These are phyloP conservation scores for Scolopax bukidnonensis DNA, from an alignment of 2,797 vertebrate species.

Conservation along the genomic window DNA sequence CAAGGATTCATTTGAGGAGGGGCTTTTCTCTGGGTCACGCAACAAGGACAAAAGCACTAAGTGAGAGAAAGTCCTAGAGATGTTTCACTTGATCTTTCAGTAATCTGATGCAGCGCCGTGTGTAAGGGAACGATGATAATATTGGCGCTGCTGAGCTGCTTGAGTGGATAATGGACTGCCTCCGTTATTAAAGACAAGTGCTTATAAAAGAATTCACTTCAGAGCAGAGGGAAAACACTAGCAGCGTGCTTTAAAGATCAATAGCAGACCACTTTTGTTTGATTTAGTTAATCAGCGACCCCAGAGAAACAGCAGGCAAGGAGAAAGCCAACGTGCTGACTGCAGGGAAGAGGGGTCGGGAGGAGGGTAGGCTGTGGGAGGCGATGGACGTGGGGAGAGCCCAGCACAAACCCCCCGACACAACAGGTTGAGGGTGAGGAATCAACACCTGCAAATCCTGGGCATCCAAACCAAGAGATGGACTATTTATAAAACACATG, in stretches of 20 bases:
- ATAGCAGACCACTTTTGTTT: conserved; percentile 38
- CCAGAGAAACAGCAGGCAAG: not conserved
- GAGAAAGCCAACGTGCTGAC: conserved; percentile 22
- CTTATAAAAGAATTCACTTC: conserved; percentile 36
- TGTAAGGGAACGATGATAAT: not conserved
- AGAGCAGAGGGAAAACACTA: conserved; percentile 11
- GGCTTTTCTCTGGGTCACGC: not conserved
- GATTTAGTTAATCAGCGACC: conserved; percentile 47
- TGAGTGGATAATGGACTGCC: conserved; percentile 20
- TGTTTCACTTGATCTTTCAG: not conserved
- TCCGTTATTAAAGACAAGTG: conserved; percentile 40
- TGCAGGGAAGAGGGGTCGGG: not conserved
- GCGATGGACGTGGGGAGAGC: not conserved
- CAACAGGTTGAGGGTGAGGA: not conserved
- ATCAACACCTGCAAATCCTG: not conserved
- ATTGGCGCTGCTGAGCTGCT: not conserved
- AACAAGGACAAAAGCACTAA: not conserved
- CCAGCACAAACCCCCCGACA: not conserved
- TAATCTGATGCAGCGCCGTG: not conserved
- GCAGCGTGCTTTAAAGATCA: not conserved
- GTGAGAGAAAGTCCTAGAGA: not conserved
- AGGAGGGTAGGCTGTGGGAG: not conserved
- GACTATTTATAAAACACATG: not conserved
- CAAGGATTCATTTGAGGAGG: not conserved
- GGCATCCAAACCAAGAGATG: not conserved